Base-by-base conservation (phyloP, 2,888 invertebrate species). In the Drosophila ezoana region DNA sequence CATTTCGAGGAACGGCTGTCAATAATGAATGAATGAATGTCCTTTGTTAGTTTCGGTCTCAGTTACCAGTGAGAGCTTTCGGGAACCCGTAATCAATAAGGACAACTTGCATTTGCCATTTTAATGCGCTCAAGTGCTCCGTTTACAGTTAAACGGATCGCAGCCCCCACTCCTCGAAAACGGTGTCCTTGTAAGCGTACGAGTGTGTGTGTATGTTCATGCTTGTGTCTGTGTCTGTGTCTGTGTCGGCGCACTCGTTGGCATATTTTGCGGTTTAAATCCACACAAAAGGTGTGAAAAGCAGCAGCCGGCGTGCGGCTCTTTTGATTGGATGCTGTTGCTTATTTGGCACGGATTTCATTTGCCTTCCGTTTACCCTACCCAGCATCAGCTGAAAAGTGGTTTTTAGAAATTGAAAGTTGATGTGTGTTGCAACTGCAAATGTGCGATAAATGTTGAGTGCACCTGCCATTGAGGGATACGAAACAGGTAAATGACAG, bases 301-400 rank as follows among this genome's bases (percentile, higher is more conserved):
- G 45, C 53, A 59, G 69, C 61, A 64, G 76, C 60, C 43, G 63
- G 57, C 66, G 40, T 59, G 73, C 28, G 54, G 60, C 72, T 49
- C 75, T 76, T 68, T 76, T 76, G 69, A 69, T 76, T 76, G 60
- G 76, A 69, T 68, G 73, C 73, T 73, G 73, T 76, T 73, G 67
- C 76, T 72, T 79, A 67, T 76, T 78, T 78, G 78, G 73, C 79
- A 79, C 79, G 76, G 76, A 78, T 78, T 78, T 73, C 73, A 70
- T 56, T 68, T 70, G 44, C 68, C 35, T 53, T 61, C 67, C 66
- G 64, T n/a, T 60, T 28, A 11, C 9, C 8, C 10, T 16, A 1
- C 2, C 40, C 28, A 2, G 20, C 35, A 9, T 11, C 11, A 40
- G 40, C 11, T 49, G 10, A 56, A 58, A 69, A 61, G 52, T 35